These are phyloP conservation scores for Siphlonurus alternatus DNA, from an alignment of 2,888 invertebrate genomes.

Conservation along the genomic window DNA sequence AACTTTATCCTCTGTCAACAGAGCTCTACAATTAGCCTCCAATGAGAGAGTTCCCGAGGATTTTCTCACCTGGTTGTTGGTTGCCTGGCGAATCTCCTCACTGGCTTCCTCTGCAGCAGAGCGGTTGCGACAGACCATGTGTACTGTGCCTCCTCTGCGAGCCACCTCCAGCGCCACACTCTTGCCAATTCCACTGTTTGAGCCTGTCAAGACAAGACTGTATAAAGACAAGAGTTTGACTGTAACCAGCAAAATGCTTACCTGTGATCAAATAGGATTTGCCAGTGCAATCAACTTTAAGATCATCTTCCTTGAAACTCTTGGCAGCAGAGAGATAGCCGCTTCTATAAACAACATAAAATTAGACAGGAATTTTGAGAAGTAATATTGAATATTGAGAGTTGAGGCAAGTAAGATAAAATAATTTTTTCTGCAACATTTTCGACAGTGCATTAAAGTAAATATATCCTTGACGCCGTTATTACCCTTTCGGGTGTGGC, in stretches of 20 bases:
- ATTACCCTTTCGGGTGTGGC: no score
- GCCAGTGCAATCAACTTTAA: slow-evolving; percentile 23
- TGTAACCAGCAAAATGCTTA: slow-evolving; percentile 9
- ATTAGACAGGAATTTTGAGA: background rate
- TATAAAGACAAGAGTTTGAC: background rate
- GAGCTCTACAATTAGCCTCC: no score
- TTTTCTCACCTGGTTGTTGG: slow-evolving; percentile 24
- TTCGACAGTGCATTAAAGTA: no score
- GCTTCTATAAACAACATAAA: slow-evolving; percentile 17
- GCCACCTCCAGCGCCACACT: slow-evolving; percentile 26
- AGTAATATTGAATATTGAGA: no score
- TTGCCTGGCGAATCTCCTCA: slow-evolving; percentile 22
- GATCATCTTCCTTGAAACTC: slow-evolving; percentile 21
- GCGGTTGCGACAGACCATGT: slow-evolving; percentile 29
- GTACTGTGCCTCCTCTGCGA: slow-evolving; percentile 28
- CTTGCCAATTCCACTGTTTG: slow-evolving; percentile 27
- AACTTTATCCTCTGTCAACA: no score
- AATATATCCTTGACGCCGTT: background rate
- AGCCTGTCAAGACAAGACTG: slow-evolving; percentile 14
- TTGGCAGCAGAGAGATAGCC: slow-evolving; percentile 26
- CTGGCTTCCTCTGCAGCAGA: slow-evolving; percentile 24
- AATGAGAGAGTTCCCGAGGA: no score
- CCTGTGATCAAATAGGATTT: slow-evolving; percentile 27
- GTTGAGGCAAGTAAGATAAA: no score
- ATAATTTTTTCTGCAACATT: no score